Percentiles rank a stretch among this genome's conserved stretches.
Conservation (phyloP, 2,113 vertebrate genomes). For the Miniopterus natalensis region DNA sequence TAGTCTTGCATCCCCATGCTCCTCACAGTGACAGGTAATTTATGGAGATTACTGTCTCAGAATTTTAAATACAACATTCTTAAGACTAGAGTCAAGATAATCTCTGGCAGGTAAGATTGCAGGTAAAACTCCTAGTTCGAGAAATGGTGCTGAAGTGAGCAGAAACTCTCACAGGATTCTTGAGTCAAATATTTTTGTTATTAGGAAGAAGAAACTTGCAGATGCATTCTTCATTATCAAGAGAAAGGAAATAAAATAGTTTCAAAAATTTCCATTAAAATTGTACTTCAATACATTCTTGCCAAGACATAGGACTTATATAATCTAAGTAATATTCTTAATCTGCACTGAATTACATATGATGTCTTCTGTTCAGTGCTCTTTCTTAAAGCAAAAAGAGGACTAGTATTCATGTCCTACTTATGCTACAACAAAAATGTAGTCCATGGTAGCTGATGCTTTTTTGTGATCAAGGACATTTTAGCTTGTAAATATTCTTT, state of each 20-base stretch:
- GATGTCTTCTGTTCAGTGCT: not conserved
- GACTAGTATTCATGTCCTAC: not conserved
- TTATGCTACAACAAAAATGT: not conserved
- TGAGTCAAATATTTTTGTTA: slow-evolving; percentile 41
- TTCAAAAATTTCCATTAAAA: not conserved
- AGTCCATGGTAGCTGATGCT: not conserved
- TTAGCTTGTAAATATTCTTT: slow-evolving; percentile 27
- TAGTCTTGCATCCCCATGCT: not conserved
- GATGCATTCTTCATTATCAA: not conserved
- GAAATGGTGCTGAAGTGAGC: not conserved
- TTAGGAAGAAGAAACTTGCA: not conserved
- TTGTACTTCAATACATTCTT: slow-evolving; percentile 17
- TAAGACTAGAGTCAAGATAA: slow-evolving; percentile 26
- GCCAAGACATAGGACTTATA: not conserved
- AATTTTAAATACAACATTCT: slow-evolving; percentile 32
- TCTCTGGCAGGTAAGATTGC: not conserved
- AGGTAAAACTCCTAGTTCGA: not conserved
- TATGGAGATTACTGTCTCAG: not conserved
- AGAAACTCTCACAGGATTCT: not conserved
- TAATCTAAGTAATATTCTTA: not conserved
- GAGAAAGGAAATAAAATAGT: not conserved
- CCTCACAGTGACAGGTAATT: not conserved
- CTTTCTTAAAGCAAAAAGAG: slow-evolving; percentile 30
- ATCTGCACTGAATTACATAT: not conserved
- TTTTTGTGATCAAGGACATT: not conserved